A percentile compares a stretch with the other conserved stretches of the same genome.
phyloP scores from a whole-genome alignment of 1,140 invertebrate genomes.

The Ostrea edulis region DNA sequence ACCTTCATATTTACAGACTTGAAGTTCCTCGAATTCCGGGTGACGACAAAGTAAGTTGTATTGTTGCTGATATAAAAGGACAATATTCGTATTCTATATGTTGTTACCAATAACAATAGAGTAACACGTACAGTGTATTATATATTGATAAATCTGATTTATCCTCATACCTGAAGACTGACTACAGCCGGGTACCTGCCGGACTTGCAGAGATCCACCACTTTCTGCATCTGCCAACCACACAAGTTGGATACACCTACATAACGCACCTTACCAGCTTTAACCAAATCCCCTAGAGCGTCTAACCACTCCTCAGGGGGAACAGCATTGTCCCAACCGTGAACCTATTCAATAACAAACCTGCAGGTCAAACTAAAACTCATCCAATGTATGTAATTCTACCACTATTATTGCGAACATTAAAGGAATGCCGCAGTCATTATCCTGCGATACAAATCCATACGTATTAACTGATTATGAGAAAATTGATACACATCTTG shows the following conservation, averaged over 20 bases:
- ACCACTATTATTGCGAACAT: too few species aligned
- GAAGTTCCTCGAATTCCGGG: conserved; percentile 68
- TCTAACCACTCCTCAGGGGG: conserved; percentile 68
- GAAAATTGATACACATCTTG: too few species aligned
- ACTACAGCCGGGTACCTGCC: conserved; percentile 58
- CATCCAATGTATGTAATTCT: too few species aligned
- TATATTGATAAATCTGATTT: not conserved
- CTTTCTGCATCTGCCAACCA: conserved; percentile 72
- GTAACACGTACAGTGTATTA: not conserved
- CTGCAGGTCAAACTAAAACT: not conserved
- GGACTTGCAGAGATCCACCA: conserved; percentile 61
- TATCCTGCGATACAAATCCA: too few species aligned
- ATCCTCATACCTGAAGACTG: conserved; percentile 61
- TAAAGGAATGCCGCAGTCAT: too few species aligned
- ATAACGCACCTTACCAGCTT: conserved; percentile 70
- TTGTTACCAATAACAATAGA: not conserved
- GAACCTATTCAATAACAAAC: conserved; percentile 26
- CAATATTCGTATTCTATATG: not conserved
- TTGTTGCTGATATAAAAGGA: conserved; percentile 64
- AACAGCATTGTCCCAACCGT: conserved; percentile 65
- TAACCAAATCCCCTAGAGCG: conserved; percentile 68
- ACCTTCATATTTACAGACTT: conserved; percentile 70
- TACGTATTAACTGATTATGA: too few species aligned
- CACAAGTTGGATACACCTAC: conserved; percentile 70
- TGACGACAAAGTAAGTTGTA: conserved; percentile 68